Conservation (phyloP, 2,888 invertebrate species). For the Thumatha senex region DNA sequence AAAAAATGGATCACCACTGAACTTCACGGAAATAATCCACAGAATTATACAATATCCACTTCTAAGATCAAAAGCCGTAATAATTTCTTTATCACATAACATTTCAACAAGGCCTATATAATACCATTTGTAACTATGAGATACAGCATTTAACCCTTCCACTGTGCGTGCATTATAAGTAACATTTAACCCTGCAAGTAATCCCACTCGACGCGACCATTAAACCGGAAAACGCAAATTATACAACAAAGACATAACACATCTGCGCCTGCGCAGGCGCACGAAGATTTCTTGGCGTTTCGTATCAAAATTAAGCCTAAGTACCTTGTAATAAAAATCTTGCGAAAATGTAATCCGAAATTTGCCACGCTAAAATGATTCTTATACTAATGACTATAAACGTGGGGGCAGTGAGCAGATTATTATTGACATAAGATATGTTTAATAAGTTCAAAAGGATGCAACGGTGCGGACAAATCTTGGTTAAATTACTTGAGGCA, state of each 20-base stretch:
- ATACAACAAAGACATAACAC: conserved; percentile 80
- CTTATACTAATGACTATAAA: conserved; percentile 38
- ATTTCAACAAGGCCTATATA: background rate
- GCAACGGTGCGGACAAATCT: conserved; percentile 67
- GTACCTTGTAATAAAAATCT: background rate
- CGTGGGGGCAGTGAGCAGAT: conserved; percentile 28
- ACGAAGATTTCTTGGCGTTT: conserved; percentile 35
- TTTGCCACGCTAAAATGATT: conserved; percentile 30
- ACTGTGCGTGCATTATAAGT: conserved; percentile 30
- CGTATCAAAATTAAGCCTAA: conserved; percentile 37
- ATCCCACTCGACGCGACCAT: conserved; percentile 73
- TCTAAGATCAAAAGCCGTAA: conserved; percentile 1
- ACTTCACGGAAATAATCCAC: background rate
- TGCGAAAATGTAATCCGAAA: background rate
- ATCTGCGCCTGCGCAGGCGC: conserved; percentile 72
- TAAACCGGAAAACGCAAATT: conserved; percentile 81
- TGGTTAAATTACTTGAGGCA: conserved; percentile 60
- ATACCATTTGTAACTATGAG: conserved; percentile 2
- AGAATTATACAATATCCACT: background rate
- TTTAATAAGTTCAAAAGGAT: conserved; percentile 75
- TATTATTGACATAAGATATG: conserved; percentile 79
- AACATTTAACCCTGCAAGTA: conserved; percentile 32
- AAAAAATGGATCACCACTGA: background rate
- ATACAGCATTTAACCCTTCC: conserved; percentile 50
- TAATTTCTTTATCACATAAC: background rate